Percentiles rank a stretch among this genome's conserved stretches.
phyloP scores from a whole-genome alignment of 1,140 invertebrate species.

The Melipona quadrifasciata region DNA sequence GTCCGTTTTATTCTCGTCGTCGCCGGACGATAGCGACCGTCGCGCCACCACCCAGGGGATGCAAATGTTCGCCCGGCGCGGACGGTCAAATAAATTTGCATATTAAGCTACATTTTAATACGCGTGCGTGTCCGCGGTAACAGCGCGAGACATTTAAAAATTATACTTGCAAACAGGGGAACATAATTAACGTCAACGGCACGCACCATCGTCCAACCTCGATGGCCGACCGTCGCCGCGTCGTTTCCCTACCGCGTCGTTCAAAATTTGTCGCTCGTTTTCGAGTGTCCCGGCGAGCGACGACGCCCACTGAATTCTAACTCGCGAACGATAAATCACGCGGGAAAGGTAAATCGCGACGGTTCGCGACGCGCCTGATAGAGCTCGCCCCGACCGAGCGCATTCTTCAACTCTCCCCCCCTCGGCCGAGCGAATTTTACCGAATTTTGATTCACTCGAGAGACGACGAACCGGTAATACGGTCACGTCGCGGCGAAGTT shows the following conservation, averaged over 20 bases:
- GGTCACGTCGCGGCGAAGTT: conserved; percentile 36
- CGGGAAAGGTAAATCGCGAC: not conserved
- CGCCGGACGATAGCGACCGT: no score
- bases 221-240: no score
- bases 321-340: conserved; percentile 25
- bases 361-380: not conserved
- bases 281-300: not conserved
- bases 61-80: conserved; percentile 60
- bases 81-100: conserved; percentile 70
- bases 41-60: conserved; percentile 23
- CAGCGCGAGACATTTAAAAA: conserved; percentile 74
- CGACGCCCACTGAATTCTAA: conserved; percentile 21
- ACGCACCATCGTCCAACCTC: conserved; percentile 70
- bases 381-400: not conserved
- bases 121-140: conserved; percentile 64
- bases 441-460: conserved; percentile 38
- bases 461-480: conserved; percentile 1
- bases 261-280: conserved; percentile 28
- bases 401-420: no score
- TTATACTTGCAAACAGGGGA: conserved; percentile 74
- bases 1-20: conserved; percentile 11
- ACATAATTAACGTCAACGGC: conserved; percentile 74
- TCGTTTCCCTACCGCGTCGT: not conserved
- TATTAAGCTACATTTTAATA: conserved; percentile 74
- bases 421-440: not conserved